A percentile compares a stretch with the other conserved stretches of the same genome.
Evolutionary conservation across 2,797 vertebrate species (phyloP).

Genomic region (Platyrinchus mystaceus): DNA sequence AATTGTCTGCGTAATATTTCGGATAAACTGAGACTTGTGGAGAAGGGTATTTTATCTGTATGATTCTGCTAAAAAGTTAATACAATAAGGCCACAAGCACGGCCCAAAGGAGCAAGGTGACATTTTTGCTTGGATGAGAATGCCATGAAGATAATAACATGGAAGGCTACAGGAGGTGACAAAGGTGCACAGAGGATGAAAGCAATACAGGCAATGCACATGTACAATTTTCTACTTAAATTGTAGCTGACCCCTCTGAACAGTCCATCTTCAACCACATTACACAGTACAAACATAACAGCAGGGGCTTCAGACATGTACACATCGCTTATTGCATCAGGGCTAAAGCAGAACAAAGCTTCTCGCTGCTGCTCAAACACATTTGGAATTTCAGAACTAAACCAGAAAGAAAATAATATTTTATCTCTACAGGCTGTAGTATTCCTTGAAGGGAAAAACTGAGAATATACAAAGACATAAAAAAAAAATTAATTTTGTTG

Average conservation of each 20-base stretch:
- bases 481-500: background rate
- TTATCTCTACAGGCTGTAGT: background rate
- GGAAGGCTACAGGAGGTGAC: background rate
- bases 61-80: background rate
- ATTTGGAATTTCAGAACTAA: background rate
- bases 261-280: background rate
- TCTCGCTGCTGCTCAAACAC: background rate
- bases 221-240: background rate
- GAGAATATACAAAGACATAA: background rate
- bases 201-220: background rate
- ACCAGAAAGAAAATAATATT: background rate
- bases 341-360: background rate
- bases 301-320: background rate
- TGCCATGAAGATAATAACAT: background rate
- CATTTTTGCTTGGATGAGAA: slow-evolving; percentile 46
- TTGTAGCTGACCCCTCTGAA: background rate
- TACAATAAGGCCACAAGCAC: background rate
- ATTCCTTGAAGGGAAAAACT: background rate
- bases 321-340: background rate
- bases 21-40: slow-evolving; percentile 20
- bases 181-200: background rate
- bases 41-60: background rate
- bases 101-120: slow-evolving; percentile 1
- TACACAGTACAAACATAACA: background rate
- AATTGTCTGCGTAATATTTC: slow-evolving; percentile 28